phyloP scores from a whole-genome alignment of 1,140 invertebrate species.

The Ips nitidus region DNA sequence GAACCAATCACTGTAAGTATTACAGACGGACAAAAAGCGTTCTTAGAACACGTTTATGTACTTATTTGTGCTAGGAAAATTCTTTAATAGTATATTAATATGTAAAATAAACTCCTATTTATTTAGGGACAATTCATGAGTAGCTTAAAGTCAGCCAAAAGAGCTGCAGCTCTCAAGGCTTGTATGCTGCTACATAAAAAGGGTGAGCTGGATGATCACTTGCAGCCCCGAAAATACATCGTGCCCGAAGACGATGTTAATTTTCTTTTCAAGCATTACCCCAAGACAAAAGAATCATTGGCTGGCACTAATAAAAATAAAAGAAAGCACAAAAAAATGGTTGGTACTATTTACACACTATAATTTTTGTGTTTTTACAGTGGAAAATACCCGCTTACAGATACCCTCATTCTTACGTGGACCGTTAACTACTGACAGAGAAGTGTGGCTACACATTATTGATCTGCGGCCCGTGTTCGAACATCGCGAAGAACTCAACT shows the following conservation, averaged over 20 bases:
- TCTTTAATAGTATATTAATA: no score
- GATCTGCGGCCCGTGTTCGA: slow-evolving; percentile 41
- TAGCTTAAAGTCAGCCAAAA: slow-evolving; percentile 70
- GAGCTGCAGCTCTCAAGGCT: slow-evolving; percentile 75
- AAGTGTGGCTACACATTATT: slow-evolving; percentile 47
- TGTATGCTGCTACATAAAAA: slow-evolving; percentile 70
- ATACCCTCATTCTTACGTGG: slow-evolving; percentile 23
- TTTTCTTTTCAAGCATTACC: slow-evolving; percentile 59
- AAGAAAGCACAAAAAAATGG: slow-evolving; percentile 40
- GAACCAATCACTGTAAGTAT: slow-evolving; percentile 21
- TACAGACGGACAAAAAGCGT: background rate
- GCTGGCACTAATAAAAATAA: slow-evolving; percentile 38
- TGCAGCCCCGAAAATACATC: slow-evolving; percentile 72
- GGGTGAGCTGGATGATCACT: slow-evolving; percentile 76
- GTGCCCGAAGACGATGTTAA: slow-evolving; percentile 45
- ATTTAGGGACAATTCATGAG: slow-evolving; percentile 62
- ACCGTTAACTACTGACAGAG: slow-evolving; percentile 5
- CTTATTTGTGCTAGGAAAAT: no score
- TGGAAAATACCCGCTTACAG: background rate
- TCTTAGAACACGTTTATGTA: background rate
- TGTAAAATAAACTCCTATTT: no score
- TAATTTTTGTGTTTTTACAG: no score
- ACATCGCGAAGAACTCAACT: slow-evolving; percentile 29
- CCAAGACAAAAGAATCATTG: slow-evolving; percentile 50
- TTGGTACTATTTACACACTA: slow-evolving; percentile 12